Percentiles rank a stretch among this genome's conserved stretches.
Conservation (phyloP, 2,888 invertebrate genomes). For the Drosophila colorata region DNA sequence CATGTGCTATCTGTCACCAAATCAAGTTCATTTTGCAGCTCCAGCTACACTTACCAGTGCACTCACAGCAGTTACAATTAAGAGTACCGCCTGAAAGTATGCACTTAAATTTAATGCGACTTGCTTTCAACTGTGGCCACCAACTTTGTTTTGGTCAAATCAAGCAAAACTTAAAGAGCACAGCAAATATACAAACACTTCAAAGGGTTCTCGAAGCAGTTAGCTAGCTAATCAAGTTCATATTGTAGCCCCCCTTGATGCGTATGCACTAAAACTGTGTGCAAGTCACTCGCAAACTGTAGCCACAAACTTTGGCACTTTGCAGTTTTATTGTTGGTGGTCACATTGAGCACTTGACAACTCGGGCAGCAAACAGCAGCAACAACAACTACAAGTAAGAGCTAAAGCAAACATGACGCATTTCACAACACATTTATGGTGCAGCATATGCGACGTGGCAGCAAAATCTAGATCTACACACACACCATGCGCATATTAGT, state of each 20-base stretch:
- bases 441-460: constrained; percentile 19
- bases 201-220: not conserved
- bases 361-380: constrained; percentile 11
- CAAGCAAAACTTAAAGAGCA: not conserved
- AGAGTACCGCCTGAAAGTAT: constrained; percentile 10
- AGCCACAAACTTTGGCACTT: constrained; percentile 17
- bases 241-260: not conserved
- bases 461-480: constrained; percentile 14
- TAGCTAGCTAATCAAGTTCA: not conserved
- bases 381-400: constrained; percentile 7
- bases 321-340: constrained; percentile 26
- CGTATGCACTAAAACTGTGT: constrained; percentile 1
- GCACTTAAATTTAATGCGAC: constrained; percentile 14
- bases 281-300: constrained; percentile 10
- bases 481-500: constrained; percentile 18
- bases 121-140: not conserved
- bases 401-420: constrained; percentile 18
- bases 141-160: not conserved
- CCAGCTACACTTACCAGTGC: too few species aligned
- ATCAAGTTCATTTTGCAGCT: not conserved
- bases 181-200: not conserved
- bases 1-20: too few species aligned
- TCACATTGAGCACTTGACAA: constrained; percentile 25
- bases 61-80: not conserved
- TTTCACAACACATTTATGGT: constrained; percentile 15